phyloP scores from a whole-genome alignment of 2,113 vertebrate genomes.

The Gallinago media region DNA sequence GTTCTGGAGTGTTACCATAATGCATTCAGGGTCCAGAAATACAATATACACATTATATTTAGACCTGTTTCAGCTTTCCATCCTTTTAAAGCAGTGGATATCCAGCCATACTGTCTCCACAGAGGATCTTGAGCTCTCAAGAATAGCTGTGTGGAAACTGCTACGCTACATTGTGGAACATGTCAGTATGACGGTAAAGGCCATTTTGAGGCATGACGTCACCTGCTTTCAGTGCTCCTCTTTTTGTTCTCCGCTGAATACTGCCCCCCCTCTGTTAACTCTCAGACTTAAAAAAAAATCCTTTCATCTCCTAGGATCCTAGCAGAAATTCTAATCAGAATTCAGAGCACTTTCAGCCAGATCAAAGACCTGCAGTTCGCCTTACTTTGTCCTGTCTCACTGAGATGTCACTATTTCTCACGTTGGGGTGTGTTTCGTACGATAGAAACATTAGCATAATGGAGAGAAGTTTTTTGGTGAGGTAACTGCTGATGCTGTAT shows the following conservation, averaged over 20 bases:
- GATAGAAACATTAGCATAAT: conserved; percentile 39
- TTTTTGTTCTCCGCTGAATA: conserved; percentile 61
- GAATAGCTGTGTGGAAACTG: background rate
- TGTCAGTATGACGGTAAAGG: conserved; percentile 46
- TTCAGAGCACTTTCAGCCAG: conserved; percentile 47
- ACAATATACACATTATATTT: background rate
- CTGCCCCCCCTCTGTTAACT: background rate
- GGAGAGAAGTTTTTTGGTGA: conserved; percentile 12
- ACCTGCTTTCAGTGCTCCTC: conserved; percentile 42
- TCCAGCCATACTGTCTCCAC: background rate
- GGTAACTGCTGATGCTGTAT: background rate
- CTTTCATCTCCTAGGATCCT: conserved; percentile 53
- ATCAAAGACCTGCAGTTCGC: conserved; percentile 40
- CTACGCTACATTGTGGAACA: background rate
- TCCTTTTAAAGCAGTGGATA: background rate
- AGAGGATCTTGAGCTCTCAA: background rate
- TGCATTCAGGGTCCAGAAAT: background rate
- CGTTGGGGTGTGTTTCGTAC: conserved; percentile 17
- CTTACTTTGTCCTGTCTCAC: conserved; percentile 28
- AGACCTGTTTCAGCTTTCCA: background rate
- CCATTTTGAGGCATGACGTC: conserved; percentile 37
- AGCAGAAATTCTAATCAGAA: conserved; percentile 50
- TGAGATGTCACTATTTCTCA: conserved; percentile 51
- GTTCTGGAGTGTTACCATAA: background rate
- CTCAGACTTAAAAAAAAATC: conserved; percentile 8